These are phyloP conservation scores for Furnarius figulus DNA, from an alignment of 2,113 vertebrate species.

Conservation along the genomic window DNA sequence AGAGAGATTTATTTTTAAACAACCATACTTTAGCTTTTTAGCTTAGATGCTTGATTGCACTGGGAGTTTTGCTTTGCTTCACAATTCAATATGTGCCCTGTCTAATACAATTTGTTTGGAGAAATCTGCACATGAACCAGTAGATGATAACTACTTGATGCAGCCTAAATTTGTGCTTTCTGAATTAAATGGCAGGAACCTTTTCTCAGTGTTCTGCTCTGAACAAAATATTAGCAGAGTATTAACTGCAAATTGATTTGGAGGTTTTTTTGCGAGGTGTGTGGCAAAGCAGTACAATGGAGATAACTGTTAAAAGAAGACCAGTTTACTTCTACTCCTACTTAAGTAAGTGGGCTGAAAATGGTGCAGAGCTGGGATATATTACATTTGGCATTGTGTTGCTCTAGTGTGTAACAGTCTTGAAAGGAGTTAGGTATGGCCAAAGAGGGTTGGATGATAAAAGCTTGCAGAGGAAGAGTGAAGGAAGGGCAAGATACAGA, in stretches of 20 bases:
- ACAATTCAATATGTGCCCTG: background rate
- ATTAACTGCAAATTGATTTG: background rate
- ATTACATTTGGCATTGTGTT: background rate
- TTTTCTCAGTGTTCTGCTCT: background rate
- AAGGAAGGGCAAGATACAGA: background rate
- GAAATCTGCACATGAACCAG: background rate
- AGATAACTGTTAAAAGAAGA: background rate
- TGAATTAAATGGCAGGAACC: background rate
- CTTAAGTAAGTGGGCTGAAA: background rate
- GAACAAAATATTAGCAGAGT: background rate
- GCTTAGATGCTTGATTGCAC: background rate
- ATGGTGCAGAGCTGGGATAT: background rate
- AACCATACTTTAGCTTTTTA: background rate
- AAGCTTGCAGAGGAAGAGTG: background rate
- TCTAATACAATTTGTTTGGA: background rate
- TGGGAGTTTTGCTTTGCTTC: background rate
- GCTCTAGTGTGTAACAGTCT: background rate
- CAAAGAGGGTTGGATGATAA: accelerated
- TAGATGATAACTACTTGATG: background rate
- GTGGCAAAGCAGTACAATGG: background rate
- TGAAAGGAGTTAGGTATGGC: background rate
- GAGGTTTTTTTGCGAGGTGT: background rate
- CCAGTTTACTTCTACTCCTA: background rate
- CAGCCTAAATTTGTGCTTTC: background rate
- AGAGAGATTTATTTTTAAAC: slow-evolving; percentile 16